Evolutionary conservation across 2,797 vertebrate species (phyloP), one percentile per base, ranked within the genome.

Genomic region (Galagoides demidoff): DNA sequence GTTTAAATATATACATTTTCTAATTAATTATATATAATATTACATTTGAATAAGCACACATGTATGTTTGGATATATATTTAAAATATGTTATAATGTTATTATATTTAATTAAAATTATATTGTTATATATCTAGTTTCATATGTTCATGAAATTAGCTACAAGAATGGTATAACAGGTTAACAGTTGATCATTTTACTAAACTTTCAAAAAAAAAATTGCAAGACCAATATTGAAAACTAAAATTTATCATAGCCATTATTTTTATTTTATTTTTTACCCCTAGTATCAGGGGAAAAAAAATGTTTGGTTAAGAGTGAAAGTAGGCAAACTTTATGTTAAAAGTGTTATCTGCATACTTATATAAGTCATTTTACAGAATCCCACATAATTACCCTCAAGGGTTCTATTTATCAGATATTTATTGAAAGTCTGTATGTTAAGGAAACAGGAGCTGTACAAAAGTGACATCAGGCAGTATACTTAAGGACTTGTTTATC

Each of bases 201-300:
- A 84, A 79, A 43, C 27, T 43, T n/a, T 52, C 52, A 87, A 92
- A 66, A n/a, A 81, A 49, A 73, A 14, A 74, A 49, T 19, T 84
- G 16, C 64, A 90, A 87, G 61, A 49, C 78, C 31, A 84, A 79
- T 61, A 55, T 85, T 61, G 84, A 73, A 85, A 94, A 89, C 57
- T 79, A 94, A 93, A 43, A 45, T 79, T 71, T 86, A 94, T 84
- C n/a, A 73, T 49, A 19, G 17, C 4, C 23, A 57, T 37, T 23
- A 63, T 76, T 85, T 77, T 85, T 79, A 78, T 89, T 95, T 89
- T 83, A 78, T 64, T 87, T 27, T 95, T 86, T 76, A 76, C 9
- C 31, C 5, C 52, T 43, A 87, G 14, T 16, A 73, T 70, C 27
- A 71, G 39, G 4, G 22, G 63, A 63, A 63, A 83, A 83, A 63